These are phyloP conservation scores for Amphiura filiformis DNA, from an alignment of 35 echinoderm and acorn worm genomes.

Conservation along the genomic window DNA sequence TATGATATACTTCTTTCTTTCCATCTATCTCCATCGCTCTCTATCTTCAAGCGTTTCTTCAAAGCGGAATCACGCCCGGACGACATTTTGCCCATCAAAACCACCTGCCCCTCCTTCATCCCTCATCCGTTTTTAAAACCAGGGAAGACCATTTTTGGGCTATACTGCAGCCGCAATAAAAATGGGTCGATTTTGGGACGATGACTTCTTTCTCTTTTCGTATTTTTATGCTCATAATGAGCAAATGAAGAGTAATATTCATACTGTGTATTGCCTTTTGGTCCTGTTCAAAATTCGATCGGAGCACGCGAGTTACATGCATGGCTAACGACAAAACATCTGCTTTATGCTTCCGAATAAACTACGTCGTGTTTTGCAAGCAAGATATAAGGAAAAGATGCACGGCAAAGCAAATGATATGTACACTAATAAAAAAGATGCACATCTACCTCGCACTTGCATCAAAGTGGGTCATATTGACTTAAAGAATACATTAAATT, in stretches of 20 bases:
- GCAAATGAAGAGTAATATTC: not conserved
- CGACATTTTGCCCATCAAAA: not conserved
- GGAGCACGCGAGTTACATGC: not conserved
- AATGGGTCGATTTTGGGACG: not conserved
- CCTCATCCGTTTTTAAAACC: not conserved
- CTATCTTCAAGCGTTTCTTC: not conserved
- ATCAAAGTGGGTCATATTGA: not conserved
- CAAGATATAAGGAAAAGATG: too few species aligned
- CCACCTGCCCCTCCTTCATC: not conserved
- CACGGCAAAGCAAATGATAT: too few species aligned
- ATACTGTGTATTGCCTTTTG: not conserved
- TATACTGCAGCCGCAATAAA: not conserved
- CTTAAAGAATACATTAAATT: conserved; percentile 6
- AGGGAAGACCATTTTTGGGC: not conserved
- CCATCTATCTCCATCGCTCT: not conserved
- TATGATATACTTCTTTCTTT: not conserved
- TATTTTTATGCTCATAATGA: too few species aligned
- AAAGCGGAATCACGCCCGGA: not conserved
- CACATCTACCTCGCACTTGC: too few species aligned
- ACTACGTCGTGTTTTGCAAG: not conserved
- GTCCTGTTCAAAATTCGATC: not conserved
- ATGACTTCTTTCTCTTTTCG: not conserved
- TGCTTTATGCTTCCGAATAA: not conserved
- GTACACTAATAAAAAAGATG: too few species aligned
- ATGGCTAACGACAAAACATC: not conserved